These are phyloP conservation scores for Hypothenemus hampei DNA, from an alignment of 1,140 invertebrate species.

Conservation along the genomic window DNA sequence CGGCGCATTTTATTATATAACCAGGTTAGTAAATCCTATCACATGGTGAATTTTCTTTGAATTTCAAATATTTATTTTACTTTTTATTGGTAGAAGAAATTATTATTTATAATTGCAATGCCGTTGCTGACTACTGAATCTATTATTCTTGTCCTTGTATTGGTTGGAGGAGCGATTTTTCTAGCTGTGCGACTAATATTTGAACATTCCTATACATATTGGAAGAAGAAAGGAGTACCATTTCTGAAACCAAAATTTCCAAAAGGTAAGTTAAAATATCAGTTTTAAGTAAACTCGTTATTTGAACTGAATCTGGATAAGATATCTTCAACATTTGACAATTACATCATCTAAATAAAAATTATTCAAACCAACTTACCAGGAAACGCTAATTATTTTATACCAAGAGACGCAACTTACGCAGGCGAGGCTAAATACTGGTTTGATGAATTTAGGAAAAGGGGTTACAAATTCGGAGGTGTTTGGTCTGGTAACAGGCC, in stretches of 20 bases:
- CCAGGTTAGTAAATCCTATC: no score
- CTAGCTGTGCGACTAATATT: conserved; percentile 13
- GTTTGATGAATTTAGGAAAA: conserved; percentile 40
- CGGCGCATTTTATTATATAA: no score
- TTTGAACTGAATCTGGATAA: no score
- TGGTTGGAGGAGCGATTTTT: no score
- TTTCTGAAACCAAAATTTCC: conserved; percentile 25
- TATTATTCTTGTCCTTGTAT: conserved; percentile 8
- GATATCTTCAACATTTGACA: no score
- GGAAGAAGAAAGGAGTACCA: conserved; percentile 23
- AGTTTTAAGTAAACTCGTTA: no score
- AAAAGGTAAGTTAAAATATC: conserved; percentile 20
- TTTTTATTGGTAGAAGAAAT: no score
- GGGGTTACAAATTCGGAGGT: conserved; percentile 25
- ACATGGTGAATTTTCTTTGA: no score
- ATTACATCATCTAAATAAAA: no score
- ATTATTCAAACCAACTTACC: background rate
- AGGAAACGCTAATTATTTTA: conserved; percentile 12
- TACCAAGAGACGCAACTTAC: conserved; percentile 1
- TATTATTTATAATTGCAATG: no score
- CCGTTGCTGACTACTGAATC: no score
- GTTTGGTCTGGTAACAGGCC: conserved; percentile 21
- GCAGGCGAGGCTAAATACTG: conserved; percentile 12
- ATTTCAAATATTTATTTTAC: no score
- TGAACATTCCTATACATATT: conserved; percentile 26